These are phyloP conservation scores for Plecturocebus donacophilus DNA, from an alignment of 2,113 vertebrate genomes.

Conservation along the genomic window DNA sequence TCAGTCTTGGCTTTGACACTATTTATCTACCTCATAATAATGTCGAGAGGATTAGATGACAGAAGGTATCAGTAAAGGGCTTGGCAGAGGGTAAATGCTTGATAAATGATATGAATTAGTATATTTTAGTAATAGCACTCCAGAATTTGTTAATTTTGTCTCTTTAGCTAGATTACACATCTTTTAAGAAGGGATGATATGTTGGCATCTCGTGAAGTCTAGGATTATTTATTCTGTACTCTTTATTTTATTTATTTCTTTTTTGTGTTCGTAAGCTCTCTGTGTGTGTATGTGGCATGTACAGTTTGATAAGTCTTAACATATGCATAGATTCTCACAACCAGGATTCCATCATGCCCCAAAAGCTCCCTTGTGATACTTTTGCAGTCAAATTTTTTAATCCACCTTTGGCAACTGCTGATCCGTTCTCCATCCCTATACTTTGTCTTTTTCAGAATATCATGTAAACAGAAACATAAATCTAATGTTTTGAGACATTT, in stretches of 20 bases:
- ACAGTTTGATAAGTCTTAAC: background rate
- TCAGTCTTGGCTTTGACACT: background rate
- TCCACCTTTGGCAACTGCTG: background rate
- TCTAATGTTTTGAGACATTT: background rate
- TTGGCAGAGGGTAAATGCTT: background rate
- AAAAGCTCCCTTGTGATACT: background rate
- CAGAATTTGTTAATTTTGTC: background rate
- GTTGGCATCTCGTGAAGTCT: background rate
- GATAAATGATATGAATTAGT: background rate
- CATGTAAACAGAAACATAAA: background rate
- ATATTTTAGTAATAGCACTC: background rate
- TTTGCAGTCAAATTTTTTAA: background rate
- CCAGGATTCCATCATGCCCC: background rate
- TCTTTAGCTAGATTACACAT: background rate
- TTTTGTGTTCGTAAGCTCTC: background rate
- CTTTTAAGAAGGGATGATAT: background rate
- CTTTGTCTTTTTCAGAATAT: background rate
- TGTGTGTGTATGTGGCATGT: background rate
- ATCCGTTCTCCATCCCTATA: background rate
- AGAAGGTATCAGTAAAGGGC: background rate
- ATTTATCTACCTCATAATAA: background rate
- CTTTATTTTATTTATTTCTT: background rate
- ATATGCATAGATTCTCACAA: background rate
- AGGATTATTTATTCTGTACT: background rate
- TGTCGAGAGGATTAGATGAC: background rate